Conservation (phyloP, 2,888 invertebrate genomes). For the Tetragnatha montana region DNA sequence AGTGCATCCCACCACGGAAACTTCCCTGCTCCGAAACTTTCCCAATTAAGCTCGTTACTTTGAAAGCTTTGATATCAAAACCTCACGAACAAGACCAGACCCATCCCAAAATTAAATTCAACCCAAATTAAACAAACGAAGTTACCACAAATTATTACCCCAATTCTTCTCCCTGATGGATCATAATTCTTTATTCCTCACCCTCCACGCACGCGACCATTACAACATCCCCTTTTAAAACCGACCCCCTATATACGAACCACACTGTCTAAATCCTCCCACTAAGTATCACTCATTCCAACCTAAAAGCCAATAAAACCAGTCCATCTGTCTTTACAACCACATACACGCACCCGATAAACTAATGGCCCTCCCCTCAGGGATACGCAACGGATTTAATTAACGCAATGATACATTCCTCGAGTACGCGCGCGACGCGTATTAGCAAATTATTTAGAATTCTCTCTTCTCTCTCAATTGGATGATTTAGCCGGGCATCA, state of each 20-base stretch:
- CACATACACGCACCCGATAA: background rate
- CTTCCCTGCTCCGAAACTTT: too few species aligned
- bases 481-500: constrained; percentile 51
- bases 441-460: background rate
- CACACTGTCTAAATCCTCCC: background rate
- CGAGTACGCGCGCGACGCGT: constrained; percentile 2
- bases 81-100: too few species aligned
- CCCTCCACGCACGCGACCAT: background rate
- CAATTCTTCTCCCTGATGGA: too few species aligned
- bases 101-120: too few species aligned
- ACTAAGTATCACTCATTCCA: background rate
- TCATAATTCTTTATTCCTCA: background rate
- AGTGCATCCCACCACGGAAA: too few species aligned
- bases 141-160: too few species aligned
- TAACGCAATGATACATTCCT: constrained; percentile 37
- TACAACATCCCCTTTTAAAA: background rate
- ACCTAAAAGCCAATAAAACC: background rate
- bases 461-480: constrained; percentile 16
- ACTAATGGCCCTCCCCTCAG: background rate
- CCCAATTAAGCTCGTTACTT: too few species aligned
- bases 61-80: too few species aligned
- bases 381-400: constrained; percentile 32
- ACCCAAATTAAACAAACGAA: too few species aligned
- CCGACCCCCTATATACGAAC: background rate
- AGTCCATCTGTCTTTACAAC: background rate